Conservation (phyloP, 2,888 invertebrate genomes). For the Nemoura dubitans region DNA sequence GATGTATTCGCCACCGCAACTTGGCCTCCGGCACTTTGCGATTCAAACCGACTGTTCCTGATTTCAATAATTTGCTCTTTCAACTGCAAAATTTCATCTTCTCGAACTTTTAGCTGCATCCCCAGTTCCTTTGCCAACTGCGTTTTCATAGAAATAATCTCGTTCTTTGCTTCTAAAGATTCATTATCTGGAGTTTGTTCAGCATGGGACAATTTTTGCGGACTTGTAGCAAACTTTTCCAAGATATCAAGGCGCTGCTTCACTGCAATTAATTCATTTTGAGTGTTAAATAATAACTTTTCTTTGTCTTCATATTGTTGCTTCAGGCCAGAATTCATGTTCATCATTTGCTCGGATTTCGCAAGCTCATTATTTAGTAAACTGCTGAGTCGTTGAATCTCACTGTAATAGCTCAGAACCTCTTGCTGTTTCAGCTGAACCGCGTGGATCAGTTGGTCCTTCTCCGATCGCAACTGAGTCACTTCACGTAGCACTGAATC, state of each 20-base stretch:
- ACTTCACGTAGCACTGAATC: slow-evolving; percentile 52
- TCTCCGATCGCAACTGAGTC: slow-evolving; percentile 61
- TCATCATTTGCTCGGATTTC: slow-evolving; percentile 45
- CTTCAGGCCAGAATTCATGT: background rate
- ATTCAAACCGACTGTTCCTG: background rate
- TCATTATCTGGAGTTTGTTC: slow-evolving; percentile 63
- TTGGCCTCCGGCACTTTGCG: slow-evolving; percentile 58
- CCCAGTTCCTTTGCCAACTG: slow-evolving; percentile 16
- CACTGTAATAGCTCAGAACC: slow-evolving; percentile 82
- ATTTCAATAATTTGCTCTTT: background rate
- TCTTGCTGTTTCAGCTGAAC: slow-evolving; percentile 86
- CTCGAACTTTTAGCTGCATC: background rate
- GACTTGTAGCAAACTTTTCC: slow-evolving; percentile 55
- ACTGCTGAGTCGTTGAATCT: slow-evolving; percentile 81
- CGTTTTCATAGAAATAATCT: background rate
- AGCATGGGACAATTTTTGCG: slow-evolving; percentile 58
- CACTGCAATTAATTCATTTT: slow-evolving; percentile 57
- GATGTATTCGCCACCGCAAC: background rate
- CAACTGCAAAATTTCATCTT: background rate
- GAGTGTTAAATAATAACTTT: slow-evolving; percentile 55
- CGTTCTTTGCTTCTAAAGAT: slow-evolving; percentile 17
- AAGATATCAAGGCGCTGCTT: slow-evolving; percentile 57
- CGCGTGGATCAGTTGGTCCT: slow-evolving; percentile 76
- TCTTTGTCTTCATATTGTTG: slow-evolving; percentile 56
- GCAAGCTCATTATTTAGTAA: slow-evolving; percentile 56